Evolutionary conservation across 2,113 vertebrate genomes (phyloP).

Genomic region (Siniperca chuatsi): DNA sequence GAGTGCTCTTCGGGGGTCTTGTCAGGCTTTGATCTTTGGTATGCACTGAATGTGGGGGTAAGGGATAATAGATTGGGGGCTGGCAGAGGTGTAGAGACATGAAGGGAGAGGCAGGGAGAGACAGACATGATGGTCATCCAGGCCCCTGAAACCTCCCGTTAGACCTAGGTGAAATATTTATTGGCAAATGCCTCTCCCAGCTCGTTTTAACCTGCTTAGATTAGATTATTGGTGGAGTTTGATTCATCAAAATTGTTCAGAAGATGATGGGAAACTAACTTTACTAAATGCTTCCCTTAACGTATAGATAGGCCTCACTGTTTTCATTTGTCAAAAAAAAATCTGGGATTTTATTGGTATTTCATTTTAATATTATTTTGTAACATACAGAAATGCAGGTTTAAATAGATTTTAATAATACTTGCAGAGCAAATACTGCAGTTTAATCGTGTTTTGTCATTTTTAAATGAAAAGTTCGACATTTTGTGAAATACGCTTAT

Average conservation of each 20-base stretch:
- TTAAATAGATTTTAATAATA: not conserved
- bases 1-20: conserved; percentile 66
- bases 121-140: conserved; percentile 28
- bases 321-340: not conserved
- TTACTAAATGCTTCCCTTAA: not conserved
- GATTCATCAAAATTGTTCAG: not conserved
- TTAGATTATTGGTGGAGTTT: not conserved
- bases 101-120: conserved; percentile 27
- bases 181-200: not conserved
- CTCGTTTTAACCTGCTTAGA: not conserved
- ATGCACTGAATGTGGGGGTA: conserved; percentile 77
- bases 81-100: conserved; percentile 65
- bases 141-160: conserved; percentile 26
- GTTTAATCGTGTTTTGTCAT: too few species aligned
- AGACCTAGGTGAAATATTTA: conserved; percentile 14
- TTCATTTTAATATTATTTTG: not conserved
- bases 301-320: not conserved
- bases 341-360: not conserved
- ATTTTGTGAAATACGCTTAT: not conserved
- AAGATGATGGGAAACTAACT: not conserved
- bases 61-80: conserved; percentile 72
- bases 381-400: not conserved
- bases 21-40: conserved; percentile 79
- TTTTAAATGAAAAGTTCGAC: not conserved
- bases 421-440: not conserved